Evolutionary conservation across 2,113 vertebrate species (phyloP), one percentile per base, ranked within the genome.

Genomic region (Oryzias celebensis): DNA sequence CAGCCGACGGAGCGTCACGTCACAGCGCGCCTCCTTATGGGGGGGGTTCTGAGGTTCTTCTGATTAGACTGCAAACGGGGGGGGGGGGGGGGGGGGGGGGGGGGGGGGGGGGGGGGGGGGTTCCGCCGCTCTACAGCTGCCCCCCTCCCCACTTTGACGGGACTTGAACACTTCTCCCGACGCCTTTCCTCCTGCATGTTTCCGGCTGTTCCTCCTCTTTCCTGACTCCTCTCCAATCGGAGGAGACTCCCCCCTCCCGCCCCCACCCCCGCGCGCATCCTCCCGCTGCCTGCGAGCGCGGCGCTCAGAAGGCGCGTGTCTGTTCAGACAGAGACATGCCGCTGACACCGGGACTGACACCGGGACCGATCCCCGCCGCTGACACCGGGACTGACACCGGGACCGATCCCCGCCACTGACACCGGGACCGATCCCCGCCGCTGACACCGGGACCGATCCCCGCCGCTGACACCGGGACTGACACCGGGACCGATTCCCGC

Each of bases 351-450:
- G n/a, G n/a, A n/a, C n/a, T n/a, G n/a, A n/a, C n/a, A n/a, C n/a
- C n/a, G 76, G 80, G 85, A 88, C 83, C 83, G 73, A 81, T 87
- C 88, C 86, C 88, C 88, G 87, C 86, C 84, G n/a, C n/a, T n/a
- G n/a, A n/a, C n/a, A n/a, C n/a, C n/a, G n/a, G n/a, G n/a, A n/a
- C n/a, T 20, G 20, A 20, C 20, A 20, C 20, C 20, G 65, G 75
- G 82, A 85, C 83, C 83, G 73, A 81, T 87, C 88, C 86, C 88
- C 67, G 59, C 73, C 72, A 62, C 79, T 84, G 85, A 89, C 85
- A 83, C 77, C 22, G 76, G 80, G 85, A 88, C 83, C 83, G 73
- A 81, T 87, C 88, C 86, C 88, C 88, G 87, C 86, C 84, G 80
- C 83, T 84, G 85, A 89, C 85, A 83, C 83, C 70, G 65, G 75